phyloP scores from a whole-genome alignment of 2,797 vertebrate species.

The Enteromius unitaeniatus region DNA sequence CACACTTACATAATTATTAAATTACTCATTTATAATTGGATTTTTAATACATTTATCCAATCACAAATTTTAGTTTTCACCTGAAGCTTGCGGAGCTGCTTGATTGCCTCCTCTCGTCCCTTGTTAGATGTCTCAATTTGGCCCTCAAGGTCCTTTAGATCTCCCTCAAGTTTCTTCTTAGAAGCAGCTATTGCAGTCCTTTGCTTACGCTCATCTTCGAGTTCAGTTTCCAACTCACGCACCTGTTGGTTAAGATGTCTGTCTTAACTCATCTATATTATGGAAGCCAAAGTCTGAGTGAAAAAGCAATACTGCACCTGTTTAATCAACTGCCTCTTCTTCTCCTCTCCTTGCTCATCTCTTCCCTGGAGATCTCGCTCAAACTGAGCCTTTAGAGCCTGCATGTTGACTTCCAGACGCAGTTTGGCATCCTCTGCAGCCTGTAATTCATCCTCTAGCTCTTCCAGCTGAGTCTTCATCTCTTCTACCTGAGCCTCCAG shows the following conservation, averaged over 20 bases:
- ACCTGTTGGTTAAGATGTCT: constrained; percentile 75
- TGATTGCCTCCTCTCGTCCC: constrained; percentile 90
- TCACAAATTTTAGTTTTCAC: constrained; percentile 61
- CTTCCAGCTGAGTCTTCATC: constrained; percentile 94
- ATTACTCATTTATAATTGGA: neutral
- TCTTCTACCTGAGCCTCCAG: constrained; percentile 93
- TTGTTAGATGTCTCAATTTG: constrained; percentile 89
- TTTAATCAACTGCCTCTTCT: constrained; percentile 89
- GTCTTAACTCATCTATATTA: neutral
- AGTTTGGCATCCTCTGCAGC: constrained; percentile 94
- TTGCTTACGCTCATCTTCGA: constrained; percentile 95
- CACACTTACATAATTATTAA: neutral
- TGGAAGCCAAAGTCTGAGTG: neutral
- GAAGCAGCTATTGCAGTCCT: constrained; percentile 80
- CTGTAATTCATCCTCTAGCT: constrained; percentile 96
- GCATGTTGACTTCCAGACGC: constrained; percentile 93
- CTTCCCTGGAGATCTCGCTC: constrained; percentile 90
- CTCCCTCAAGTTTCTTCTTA: constrained; percentile 95
- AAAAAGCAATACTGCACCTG: constrained; percentile 75
- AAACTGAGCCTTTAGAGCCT: constrained; percentile 90
- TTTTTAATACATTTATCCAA: neutral
- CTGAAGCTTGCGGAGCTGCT: constrained; percentile 94
- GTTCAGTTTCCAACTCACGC: constrained; percentile 90
- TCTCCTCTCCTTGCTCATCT: constrained; percentile 93
- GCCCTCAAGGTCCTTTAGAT: constrained; percentile 90